Evolutionary conservation across 2,797 vertebrate species (phyloP).

Genomic region (Peromyscus aztecus): DNA sequence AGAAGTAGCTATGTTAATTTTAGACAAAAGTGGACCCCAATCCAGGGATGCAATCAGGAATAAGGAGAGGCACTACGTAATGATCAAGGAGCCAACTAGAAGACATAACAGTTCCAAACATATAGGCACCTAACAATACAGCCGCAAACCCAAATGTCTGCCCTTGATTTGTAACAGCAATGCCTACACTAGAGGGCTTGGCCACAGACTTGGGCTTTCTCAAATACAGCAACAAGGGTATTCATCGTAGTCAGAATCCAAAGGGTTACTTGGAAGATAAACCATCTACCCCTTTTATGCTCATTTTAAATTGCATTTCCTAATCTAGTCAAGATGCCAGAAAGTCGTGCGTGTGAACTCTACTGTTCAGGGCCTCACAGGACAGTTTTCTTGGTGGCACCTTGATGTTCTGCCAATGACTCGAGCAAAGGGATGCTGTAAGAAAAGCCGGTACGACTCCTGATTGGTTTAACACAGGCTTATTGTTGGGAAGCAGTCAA

Average conservation of each 20-base stretch:
- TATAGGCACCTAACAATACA: background rate
- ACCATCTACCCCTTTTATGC: constrained; percentile 18
- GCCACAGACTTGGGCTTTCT: constrained; percentile 1
- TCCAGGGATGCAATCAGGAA: background rate
- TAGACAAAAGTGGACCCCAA: background rate
- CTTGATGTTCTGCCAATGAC: constrained; percentile 41
- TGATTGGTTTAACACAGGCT: constrained; percentile 3
- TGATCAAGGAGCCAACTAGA: background rate
- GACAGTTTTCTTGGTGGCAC: constrained; percentile 38
- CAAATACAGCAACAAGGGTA: constrained; percentile 16
- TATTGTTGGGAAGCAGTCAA: background rate
- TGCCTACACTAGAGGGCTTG: background rate
- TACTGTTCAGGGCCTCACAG: constrained; percentile 2
- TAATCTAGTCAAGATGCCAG: constrained; percentile 44
- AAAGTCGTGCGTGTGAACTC: background rate
- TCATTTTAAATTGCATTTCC: constrained; percentile 59
- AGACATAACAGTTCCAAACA: constrained; percentile 10
- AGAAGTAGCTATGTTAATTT: background rate
- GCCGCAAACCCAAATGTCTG: background rate
- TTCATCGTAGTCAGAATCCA: background rate
- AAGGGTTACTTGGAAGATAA: constrained; percentile 40
- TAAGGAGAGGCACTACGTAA: background rate
- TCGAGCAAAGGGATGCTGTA: constrained; percentile 39
- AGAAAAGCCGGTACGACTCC: background rate
- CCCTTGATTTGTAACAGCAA: background rate